A percentile compares a stretch with the other conserved stretches of the same genome.
phyloP scores from a whole-genome alignment of 2,888 invertebrate genomes.

The Eudasyphora cyanicolor region DNA sequence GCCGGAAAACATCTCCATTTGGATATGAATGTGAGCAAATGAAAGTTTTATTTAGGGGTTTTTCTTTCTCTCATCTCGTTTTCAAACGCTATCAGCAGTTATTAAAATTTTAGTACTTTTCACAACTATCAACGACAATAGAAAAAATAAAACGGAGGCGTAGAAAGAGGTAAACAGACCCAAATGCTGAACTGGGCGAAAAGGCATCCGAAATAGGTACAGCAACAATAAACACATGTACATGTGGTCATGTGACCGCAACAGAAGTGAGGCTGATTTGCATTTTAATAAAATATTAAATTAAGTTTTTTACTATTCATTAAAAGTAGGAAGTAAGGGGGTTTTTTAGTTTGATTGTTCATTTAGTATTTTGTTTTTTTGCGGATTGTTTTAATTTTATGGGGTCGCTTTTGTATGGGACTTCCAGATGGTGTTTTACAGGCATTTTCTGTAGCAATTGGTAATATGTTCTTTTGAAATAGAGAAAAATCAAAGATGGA shows the following conservation, averaged over 20 bases:
- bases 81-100: slow-evolving; percentile 54
- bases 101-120: slow-evolving; percentile 48
- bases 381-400: too few species aligned
- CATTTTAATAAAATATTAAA: not conserved
- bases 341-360: too few species aligned
- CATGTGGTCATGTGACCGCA: not conserved
- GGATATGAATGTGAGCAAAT: not conserved
- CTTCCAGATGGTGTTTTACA: too few species aligned
- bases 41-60: not conserved
- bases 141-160: too few species aligned
- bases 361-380: too few species aligned
- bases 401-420: too few species aligned
- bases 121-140: not conserved
- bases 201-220: not conserved
- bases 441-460: too few species aligned
- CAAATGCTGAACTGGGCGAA: not conserved
- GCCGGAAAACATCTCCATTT: not conserved
- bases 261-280: not conserved
- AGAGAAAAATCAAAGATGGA: too few species aligned
- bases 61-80: not conserved
- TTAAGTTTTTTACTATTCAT: not conserved
- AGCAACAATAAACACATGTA: not conserved
- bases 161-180: too few species aligned
- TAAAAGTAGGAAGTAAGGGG: not conserved
- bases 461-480: too few species aligned